A percentile compares a stretch with the other conserved stretches of the same genome.
Conservation (phyloP, 2,888 invertebrate species). For the Lithophane socia region DNA sequence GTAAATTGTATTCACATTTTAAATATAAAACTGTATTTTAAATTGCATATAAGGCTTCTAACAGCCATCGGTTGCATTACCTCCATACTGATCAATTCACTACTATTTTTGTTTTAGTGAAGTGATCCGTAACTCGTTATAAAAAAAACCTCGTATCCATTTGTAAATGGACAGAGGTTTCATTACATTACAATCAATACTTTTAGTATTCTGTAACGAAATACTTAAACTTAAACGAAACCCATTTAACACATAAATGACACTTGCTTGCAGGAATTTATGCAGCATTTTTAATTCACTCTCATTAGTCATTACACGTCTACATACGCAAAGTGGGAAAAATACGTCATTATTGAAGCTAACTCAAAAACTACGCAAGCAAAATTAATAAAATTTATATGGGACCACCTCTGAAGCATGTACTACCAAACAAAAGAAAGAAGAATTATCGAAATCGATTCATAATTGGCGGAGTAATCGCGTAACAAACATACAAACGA, state of each 20-base stretch:
- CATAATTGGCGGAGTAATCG: too few relatives aligned
- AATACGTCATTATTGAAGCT: too few relatives aligned
- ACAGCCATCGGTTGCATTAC: background rate
- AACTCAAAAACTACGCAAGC: too few relatives aligned
- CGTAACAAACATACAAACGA: too few relatives aligned
- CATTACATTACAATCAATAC: slow-evolving; percentile 6
- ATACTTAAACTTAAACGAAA: background rate
- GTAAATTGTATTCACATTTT: background rate
- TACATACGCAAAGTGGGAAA: too few relatives aligned
- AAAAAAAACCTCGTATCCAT: slow-evolving; percentile 16
- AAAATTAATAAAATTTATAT: too few relatives aligned
- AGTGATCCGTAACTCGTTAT: slow-evolving; percentile 5
- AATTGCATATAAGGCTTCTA: background rate
- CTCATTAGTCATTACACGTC: too few relatives aligned
- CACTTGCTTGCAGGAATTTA: too few relatives aligned
- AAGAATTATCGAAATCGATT: too few relatives aligned
- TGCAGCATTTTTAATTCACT: background rate
- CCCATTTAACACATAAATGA: background rate
- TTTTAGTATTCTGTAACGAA: slow-evolving; percentile 18
- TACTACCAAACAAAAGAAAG: too few relatives aligned
- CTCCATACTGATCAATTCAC: background rate
- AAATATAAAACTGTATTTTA: background rate
- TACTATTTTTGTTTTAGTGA: slow-evolving; percentile 1
- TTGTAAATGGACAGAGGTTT: slow-evolving; percentile 16
- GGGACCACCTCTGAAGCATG: too few relatives aligned